A percentile compares a stretch with the other conserved stretches of the same genome.
Conservation (phyloP, 23 tunicate genomes). For the Trididemnum miniatum region DNA sequence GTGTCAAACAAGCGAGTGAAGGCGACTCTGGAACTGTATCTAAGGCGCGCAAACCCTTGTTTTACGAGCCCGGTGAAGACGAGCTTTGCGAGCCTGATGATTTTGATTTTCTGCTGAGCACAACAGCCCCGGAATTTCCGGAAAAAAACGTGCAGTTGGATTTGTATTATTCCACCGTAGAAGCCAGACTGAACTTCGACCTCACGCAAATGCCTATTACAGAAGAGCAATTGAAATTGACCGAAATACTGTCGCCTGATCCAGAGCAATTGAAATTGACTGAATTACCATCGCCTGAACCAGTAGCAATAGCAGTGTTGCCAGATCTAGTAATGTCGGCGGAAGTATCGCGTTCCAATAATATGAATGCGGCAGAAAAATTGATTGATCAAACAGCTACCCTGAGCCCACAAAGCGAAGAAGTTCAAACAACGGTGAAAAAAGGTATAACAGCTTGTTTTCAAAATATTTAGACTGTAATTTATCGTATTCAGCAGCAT, state of each 20-base stretch:
- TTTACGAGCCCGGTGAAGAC: slow-evolving; percentile 34
- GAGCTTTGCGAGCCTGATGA: slow-evolving; percentile 7
- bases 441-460: no score
- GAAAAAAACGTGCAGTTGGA: neutral
- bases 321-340: slow-evolving; percentile 28
- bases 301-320: neutral
- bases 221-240: neutral
- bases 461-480: no score
- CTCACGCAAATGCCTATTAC: neutral
- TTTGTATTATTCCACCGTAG: slow-evolving; percentile 10
- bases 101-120: neutral
- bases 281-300: slow-evolving; percentile 4
- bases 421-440: no score
- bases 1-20: neutral
- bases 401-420: no score
- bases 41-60: slow-evolving; percentile 20
- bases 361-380: no score
- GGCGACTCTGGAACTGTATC: neutral
- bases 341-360: slow-evolving; percentile 16
- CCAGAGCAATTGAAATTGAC: neutral
- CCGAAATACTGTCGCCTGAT: neutral
- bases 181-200: neutral
- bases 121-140: neutral
- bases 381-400: no score
- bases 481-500: no score